Evolutionary conservation across 2,888 invertebrate species (phyloP), one percentile per base, ranked within the genome.

Genomic region (Phasia obesa): DNA sequence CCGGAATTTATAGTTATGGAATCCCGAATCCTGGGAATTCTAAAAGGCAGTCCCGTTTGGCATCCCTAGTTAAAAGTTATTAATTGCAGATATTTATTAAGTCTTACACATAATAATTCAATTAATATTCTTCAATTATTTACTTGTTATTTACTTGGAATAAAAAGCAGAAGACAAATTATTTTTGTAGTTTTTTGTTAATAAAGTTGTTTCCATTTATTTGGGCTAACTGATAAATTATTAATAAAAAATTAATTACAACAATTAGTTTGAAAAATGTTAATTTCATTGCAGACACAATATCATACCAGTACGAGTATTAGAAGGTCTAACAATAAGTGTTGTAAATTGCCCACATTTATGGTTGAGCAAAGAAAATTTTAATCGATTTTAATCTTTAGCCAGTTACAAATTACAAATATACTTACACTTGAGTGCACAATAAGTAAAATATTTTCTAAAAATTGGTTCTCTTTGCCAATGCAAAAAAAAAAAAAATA

Each of bases 311-410:
- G n/a, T n/a, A n/a, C n/a, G 13, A 5, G 15, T 17, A 19, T 23
- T 38, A 19, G 3, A 38, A 42, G 42, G 19, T 62, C 13, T 17
- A 2, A 17, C 17, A 13, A 25, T 13, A 25, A 51, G 5, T 55
- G 13, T 44, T 21, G 55, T 64, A 53, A 62, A 62, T 53, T 64
- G 67, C 25, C 7, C 35, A 25, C 44, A 47, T 73, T 31, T 62
- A 27, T 73, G 44, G 21, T 23, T 9, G 2, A 25, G 6, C 65
- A 49, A 42, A 38, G 49, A 44, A 47, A 9, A 67, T 59, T 57
- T 75, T 67, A 75, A 67, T 67, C 57, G 75, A 75, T 75, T 75
- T 47, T 38, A 19, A 75, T 65, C 64, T 57, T n/a, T 1, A 31
- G 44, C 27, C 27, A 21, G 27, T 73, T 47, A 59, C 23, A 38